Conservation (phyloP, 2,113 vertebrate species). For the Oxyura jamaicensis region DNA sequence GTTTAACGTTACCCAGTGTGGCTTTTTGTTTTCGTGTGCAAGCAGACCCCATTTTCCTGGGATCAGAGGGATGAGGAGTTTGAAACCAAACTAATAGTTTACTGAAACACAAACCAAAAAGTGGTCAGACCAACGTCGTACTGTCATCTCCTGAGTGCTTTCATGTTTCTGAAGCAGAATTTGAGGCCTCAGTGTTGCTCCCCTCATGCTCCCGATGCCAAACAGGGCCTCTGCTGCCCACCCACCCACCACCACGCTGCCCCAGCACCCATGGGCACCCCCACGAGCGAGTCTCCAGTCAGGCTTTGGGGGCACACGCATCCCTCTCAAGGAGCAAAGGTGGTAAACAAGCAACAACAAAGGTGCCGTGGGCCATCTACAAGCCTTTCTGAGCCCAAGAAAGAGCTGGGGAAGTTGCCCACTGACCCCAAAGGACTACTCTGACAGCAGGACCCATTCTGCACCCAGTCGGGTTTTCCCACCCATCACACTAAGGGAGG, state of each 20-base stretch:
- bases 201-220: no score
- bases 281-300: no score
- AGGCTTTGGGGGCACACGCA: no score
- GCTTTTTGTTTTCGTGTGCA: neutral
- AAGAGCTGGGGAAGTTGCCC: neutral
- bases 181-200: neutral
- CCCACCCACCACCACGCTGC: no score
- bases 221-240: no score
- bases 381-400: neutral
- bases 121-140: no score
- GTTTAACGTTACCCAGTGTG: neutral
- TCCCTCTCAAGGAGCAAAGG: no score
- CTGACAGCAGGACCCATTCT: neutral
- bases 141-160: neutral
- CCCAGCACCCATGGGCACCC: no score
- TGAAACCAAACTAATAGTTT: neutral
- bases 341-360: no score
- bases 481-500: neutral
- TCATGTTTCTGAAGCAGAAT: neutral
- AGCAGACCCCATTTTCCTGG: neutral
- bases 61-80: neutral
- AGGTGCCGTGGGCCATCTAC: rapidly evolving
- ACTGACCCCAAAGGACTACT: neutral
- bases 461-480: neutral
- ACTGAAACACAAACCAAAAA: rapidly evolving